These are phyloP conservation scores for Seriola rivoliana DNA, from an alignment of 2,113 vertebrate species.

Conservation along the genomic window DNA sequence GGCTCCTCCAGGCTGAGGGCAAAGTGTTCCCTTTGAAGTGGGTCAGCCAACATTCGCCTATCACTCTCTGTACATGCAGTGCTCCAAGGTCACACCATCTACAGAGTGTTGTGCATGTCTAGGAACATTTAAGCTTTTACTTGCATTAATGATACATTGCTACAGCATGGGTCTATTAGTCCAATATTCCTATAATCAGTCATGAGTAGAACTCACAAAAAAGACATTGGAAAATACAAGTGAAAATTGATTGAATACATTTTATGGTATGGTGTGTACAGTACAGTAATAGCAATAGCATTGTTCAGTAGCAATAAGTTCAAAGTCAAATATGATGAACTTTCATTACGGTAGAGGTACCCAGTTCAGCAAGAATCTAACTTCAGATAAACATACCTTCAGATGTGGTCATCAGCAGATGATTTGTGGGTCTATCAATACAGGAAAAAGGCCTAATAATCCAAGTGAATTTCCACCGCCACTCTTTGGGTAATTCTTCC, in stretches of 20 bases:
- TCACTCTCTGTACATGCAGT: constrained; percentile 55
- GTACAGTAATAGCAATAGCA: not conserved
- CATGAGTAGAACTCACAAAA: not conserved
- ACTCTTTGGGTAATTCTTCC: constrained; percentile 49
- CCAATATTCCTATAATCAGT: not conserved
- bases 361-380: not conserved
- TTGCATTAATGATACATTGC: not conserved
- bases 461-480: constrained; percentile 62
- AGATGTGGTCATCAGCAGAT: constrained; percentile 74
- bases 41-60: constrained; percentile 72
- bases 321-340: not conserved
- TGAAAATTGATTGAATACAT: not conserved
- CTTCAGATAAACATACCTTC: constrained; percentile 70
- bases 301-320: not conserved
- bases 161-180: not conserved
- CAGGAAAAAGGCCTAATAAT: constrained; percentile 53
- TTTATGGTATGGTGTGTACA: not conserved
- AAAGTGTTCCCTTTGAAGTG: constrained; percentile 68
- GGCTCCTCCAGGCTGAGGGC: constrained; percentile 58
- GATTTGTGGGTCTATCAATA: constrained; percentile 54
- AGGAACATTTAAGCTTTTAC: constrained; percentile 24
- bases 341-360: not conserved
- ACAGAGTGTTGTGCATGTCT: constrained; percentile 16
- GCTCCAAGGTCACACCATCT: constrained; percentile 74
- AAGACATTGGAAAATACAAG: not conserved